A percentile compares a stretch with the other conserved stretches of the same genome.
phyloP scores from a whole-genome alignment of 1,140 invertebrate species.

The Apis florea region DNA sequence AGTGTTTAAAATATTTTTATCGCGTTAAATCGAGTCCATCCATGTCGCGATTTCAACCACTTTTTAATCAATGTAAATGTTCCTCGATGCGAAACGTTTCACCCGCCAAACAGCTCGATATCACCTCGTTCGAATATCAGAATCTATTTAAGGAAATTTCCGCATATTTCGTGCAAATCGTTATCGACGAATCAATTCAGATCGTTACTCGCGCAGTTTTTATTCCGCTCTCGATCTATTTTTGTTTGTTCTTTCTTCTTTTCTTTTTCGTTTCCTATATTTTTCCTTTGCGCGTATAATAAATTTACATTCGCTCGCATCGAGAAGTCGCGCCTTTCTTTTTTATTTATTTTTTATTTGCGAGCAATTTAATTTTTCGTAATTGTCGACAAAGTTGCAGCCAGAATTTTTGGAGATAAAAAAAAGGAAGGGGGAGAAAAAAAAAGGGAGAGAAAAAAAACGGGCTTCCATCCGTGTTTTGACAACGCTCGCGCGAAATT shows the following conservation, averaged over 20 bases:
- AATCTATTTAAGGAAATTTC: constrained; percentile 47
- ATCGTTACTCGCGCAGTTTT: neutral
- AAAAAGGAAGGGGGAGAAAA: too few relatives aligned
- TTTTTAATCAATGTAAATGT: constrained; percentile 22
- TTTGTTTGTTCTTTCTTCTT: neutral
- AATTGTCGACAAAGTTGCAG: constrained; percentile 8
- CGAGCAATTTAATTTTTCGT: constrained; percentile 7
- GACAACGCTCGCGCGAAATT: neutral
- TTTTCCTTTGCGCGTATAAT: neutral
- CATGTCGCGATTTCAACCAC: neutral
- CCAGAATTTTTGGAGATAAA: neutral
- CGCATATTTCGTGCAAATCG: constrained; percentile 39
- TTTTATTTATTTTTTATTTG: neutral
- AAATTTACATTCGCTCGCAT: constrained; percentile 22
- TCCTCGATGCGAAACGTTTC: neutral
- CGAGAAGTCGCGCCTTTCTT: neutral
- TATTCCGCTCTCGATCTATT: neutral
- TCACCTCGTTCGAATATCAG: constrained; percentile 28
- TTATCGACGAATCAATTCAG: constrained; percentile 16
- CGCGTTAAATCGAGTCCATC: neutral
- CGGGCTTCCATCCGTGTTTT: neutral
- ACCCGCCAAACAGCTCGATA: neutral
- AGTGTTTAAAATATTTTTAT: constrained; percentile 9
- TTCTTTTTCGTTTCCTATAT: neutral
- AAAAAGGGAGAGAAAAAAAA: neutral